phyloP scores from a whole-genome alignment of 1,140 invertebrate species.

The Panagrolaimus sp. region DNA sequence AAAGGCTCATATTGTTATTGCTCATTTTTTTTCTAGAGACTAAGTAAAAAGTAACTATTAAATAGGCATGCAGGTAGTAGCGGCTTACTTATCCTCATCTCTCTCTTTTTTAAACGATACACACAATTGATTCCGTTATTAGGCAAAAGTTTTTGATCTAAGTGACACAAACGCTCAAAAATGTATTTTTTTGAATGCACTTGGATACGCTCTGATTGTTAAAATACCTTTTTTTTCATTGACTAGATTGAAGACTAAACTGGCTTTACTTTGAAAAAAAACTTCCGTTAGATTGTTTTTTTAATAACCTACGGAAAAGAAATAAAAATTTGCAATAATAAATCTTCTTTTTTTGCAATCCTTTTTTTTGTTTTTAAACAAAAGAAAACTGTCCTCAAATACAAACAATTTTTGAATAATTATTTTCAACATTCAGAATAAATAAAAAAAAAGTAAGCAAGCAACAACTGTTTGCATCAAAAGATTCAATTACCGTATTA shows the following conservation, averaged over 20 bases:
- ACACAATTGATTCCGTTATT: slow-evolving; percentile 14
- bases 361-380: neutral
- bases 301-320: neutral
- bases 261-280: neutral
- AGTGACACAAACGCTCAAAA: neutral
- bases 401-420: slow-evolving; percentile 10
- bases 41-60: slow-evolving; percentile 1
- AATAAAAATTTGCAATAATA: neutral
- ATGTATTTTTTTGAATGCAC: neutral
- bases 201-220: slow-evolving; percentile 14
- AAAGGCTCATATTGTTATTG: slow-evolving; percentile 5
- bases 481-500: slow-evolving; percentile 7
- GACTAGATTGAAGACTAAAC: slow-evolving; percentile 5
- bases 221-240: neutral
- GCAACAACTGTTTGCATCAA: slow-evolving; percentile 5
- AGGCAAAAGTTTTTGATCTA: neutral
- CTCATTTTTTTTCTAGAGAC: neutral
- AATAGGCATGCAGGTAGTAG: neutral
- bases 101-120: neutral
- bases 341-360: slow-evolving; percentile 9
- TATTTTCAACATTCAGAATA: neutral
- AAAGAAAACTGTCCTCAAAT: slow-evolving; percentile 6
- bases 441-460: neutral
- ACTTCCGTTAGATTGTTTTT: too few relatives aligned
- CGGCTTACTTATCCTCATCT: too few relatives aligned